Evolutionary conservation across 2,888 invertebrate genomes (phyloP).

Genomic region (Junonia oenone): DNA sequence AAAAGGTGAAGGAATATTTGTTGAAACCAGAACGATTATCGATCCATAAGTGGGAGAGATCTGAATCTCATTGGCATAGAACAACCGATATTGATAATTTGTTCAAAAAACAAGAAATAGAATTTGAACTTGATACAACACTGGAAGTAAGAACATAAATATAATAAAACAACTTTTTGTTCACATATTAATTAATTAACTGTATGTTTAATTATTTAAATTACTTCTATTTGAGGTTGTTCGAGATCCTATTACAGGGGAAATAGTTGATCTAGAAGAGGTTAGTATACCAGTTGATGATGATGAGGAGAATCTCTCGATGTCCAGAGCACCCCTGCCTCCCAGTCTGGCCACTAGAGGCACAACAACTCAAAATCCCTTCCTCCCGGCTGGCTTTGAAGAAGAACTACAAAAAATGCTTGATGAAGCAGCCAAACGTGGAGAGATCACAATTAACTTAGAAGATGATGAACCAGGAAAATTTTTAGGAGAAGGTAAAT

Average conservation of each 20-base stretch:
- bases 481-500: slow-evolving; percentile 70
- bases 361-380: slow-evolving; percentile 89
- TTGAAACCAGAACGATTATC: slow-evolving; percentile 84
- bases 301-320: slow-evolving; percentile 80
- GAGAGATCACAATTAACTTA: slow-evolving; percentile 60
- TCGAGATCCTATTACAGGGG: slow-evolving; percentile 87
- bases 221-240: slow-evolving; percentile 68
- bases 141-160: slow-evolving; percentile 47
- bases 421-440: slow-evolving; percentile 48
- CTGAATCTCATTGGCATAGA: slow-evolving; percentile 79
- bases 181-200: no score
- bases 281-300: slow-evolving; percentile 74
- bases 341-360: slow-evolving; percentile 86
- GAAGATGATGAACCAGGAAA: slow-evolving; percentile 62
- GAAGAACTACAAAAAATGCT: slow-evolving; percentile 71
- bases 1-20: slow-evolving; percentile 83
- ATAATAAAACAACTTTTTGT: neutral
- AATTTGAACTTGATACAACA: slow-evolving; percentile 56
- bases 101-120: slow-evolving; percentile 63
- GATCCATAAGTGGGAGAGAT: slow-evolving; percentile 84
- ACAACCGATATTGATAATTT: slow-evolving; percentile 39
- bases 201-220: neutral
- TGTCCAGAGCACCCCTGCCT: slow-evolving; percentile 87
- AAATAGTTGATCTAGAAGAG: slow-evolving; percentile 81
- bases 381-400: slow-evolving; percentile 92